Conservation (phyloP, 2,113 vertebrate species). For the Dicaeum eximium region DNA sequence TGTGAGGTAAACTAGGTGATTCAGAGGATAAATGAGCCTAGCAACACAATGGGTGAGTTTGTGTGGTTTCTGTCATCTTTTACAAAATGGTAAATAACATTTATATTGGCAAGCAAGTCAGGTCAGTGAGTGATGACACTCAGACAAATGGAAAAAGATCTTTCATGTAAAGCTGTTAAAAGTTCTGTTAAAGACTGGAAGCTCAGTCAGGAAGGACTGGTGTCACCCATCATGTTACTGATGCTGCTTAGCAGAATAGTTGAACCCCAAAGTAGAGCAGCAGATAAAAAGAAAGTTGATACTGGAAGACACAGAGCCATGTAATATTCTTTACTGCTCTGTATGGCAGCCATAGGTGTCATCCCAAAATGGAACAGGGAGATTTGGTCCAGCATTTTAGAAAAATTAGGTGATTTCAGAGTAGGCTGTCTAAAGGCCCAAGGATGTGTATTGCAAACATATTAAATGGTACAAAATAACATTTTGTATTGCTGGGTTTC, state of each 20-base stretch:
- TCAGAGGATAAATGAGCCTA: not conserved
- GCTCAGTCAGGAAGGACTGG: not conserved
- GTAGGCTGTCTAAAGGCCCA: not conserved
- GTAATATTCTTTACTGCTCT: not conserved
- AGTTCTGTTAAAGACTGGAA: not conserved
- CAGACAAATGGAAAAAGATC: not conserved
- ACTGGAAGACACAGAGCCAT: not conserved
- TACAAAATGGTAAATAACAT: not conserved
- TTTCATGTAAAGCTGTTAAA: not conserved
- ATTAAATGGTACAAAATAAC: not conserved
- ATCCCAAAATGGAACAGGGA: not conserved
- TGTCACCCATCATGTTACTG: not conserved
- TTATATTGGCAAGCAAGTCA: not conserved
- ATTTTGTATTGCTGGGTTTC: not conserved
- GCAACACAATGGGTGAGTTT: not conserved
- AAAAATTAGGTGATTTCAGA: not conserved
- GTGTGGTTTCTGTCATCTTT: not conserved
- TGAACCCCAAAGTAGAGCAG: not conserved
- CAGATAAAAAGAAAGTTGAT: not conserved
- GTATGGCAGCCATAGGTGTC: not conserved
- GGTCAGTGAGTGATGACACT: not conserved
- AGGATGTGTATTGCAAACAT: not conserved
- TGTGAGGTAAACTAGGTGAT: not conserved
- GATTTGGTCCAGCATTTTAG: not conserved
- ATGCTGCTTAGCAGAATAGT: not conserved